These are phyloP conservation scores for Drusus annulatus DNA, from an alignment of 1,140 invertebrate species.

Conservation along the genomic window DNA sequence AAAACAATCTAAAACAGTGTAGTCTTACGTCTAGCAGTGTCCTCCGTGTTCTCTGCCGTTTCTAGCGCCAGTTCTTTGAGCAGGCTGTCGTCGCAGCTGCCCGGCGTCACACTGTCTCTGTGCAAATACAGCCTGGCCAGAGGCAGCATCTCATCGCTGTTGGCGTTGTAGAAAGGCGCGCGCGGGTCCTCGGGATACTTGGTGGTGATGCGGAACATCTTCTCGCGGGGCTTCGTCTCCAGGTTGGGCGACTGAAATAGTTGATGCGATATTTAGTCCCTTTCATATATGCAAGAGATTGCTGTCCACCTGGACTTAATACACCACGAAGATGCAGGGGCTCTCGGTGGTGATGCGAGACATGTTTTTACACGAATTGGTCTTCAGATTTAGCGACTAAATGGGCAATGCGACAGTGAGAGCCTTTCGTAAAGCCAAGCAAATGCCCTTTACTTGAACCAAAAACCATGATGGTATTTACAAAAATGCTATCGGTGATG, in stretches of 20 bases:
- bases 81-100: constrained; percentile 80
- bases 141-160: constrained; percentile 82
- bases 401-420: no score
- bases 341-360: no score
- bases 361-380: no score
- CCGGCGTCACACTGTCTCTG: constrained; percentile 80
- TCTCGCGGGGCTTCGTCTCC: constrained; percentile 89
- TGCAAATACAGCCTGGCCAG: constrained; percentile 83
- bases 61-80: constrained; percentile 75
- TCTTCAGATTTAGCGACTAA: constrained; percentile 83
- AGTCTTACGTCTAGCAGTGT: constrained; percentile 79
- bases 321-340: no score
- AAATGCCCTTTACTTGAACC: no score
- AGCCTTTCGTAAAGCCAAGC: no score
- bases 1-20: neutral
- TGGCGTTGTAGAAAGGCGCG: constrained; percentile 92
- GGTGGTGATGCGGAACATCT: constrained; percentile 90
- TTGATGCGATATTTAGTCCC: no score
- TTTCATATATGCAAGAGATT: no score
- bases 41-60: constrained; percentile 81
- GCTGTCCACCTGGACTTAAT: no score
- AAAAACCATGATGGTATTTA: no score
- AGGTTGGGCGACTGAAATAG: no score
- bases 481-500: no score
- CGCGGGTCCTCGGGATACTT: constrained; percentile 89